These are phyloP conservation scores for Frankliniella fusca DNA, from an alignment of 2,888 invertebrate genomes.

Conservation along the genomic window DNA sequence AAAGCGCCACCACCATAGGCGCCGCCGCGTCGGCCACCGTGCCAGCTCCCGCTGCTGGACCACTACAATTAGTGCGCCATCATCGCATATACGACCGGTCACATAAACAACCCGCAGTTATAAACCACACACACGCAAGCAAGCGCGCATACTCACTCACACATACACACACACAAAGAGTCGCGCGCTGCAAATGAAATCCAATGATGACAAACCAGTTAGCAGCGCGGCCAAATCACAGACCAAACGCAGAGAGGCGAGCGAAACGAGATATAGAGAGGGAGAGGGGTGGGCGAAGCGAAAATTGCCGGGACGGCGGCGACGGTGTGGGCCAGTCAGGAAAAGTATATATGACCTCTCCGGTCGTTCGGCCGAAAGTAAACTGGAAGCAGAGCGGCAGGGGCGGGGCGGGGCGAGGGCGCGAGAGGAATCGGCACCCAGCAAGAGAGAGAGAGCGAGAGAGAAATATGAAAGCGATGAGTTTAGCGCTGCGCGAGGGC, in stretches of 20 bases:
- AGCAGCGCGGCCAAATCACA: neutral
- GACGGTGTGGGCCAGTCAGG: too few relatives aligned
- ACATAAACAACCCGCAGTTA: too few relatives aligned
- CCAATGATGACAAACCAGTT: neutral
- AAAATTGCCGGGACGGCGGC: neutral
- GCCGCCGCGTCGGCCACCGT: too few relatives aligned
- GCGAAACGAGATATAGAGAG: neutral
- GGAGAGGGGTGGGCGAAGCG: neutral
- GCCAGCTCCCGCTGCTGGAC: too few relatives aligned
- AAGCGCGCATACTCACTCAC: neutral
- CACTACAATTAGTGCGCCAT: too few relatives aligned
- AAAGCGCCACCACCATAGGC: too few relatives aligned
- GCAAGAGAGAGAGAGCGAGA: neutral
- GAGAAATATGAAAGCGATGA: neutral
- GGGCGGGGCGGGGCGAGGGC: neutral
- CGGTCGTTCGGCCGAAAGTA: neutral
- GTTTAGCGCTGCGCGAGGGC: neutral
- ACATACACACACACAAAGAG: neutral
- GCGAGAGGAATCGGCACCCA: neutral
- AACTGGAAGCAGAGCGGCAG: neutral
- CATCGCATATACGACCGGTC: too few relatives aligned
- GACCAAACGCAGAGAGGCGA: neutral
- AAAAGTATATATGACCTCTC: too few relatives aligned
- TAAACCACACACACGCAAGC: neutral
- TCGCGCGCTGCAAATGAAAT: neutral